These are phyloP conservation scores for Eurystomus glaucurus DNA, from an alignment of 2,797 vertebrate species.

Conservation along the genomic window DNA sequence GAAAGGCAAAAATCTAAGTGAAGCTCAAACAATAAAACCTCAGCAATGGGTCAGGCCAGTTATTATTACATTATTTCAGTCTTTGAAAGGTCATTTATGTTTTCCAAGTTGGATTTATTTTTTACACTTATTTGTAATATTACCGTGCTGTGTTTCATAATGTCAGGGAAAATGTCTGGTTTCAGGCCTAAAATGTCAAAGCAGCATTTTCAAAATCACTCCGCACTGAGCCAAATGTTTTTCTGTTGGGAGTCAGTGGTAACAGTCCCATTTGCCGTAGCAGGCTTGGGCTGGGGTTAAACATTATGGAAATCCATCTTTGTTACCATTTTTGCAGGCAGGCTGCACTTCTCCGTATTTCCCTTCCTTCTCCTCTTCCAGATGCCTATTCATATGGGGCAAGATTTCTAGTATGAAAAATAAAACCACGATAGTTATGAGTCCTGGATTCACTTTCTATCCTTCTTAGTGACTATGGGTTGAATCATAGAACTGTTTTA, in stretches of 20 bases:
- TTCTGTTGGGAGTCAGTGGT: constrained; percentile 11
- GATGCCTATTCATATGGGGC: neutral
- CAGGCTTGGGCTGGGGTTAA: neutral
- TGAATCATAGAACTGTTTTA: neutral
- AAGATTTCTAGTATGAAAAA: neutral
- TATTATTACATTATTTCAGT: constrained; percentile 72
- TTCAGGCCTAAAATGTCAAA: constrained; percentile 74
- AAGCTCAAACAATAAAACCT: constrained; percentile 70
- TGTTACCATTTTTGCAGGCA: neutral
- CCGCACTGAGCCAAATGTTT: constrained; percentile 22
- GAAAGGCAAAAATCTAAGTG: constrained; percentile 35
- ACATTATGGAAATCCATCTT: neutral
- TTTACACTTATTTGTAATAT: constrained; percentile 71
- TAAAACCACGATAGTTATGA: neutral
- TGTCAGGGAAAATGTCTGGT: constrained; percentile 75
- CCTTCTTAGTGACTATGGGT: neutral
- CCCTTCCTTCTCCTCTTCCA: neutral
- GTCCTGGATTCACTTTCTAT: neutral
- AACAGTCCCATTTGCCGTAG: neutral
- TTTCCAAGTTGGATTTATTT: constrained; percentile 75
- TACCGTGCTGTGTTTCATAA: constrained; percentile 72
- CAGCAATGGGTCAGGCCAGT: constrained; percentile 48
- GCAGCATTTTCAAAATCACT: constrained; percentile 70
- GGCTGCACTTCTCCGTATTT: neutral
- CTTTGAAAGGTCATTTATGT: constrained; percentile 76